Base-by-base conservation (phyloP, 2,888 invertebrate genomes). In the Isotomurus palustris region DNA sequence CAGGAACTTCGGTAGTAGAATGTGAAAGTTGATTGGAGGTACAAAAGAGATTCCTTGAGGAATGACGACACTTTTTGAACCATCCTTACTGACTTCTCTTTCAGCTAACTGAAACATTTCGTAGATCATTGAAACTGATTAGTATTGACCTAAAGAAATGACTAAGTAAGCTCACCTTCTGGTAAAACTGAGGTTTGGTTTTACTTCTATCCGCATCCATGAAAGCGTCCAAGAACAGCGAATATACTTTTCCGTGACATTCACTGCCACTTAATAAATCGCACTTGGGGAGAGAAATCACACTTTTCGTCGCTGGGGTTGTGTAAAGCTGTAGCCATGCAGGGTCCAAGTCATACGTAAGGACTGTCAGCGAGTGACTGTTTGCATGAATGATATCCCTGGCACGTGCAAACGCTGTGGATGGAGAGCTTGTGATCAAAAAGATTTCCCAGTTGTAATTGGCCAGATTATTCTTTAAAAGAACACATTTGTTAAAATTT, bases 241-340 rank as follows among this genome's bases (percentile, higher is more conserved):
- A 3, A 6, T 10, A 24, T 2, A 17, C 3, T 10, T 36, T 36
- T 17, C 38, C 6, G 25, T 14, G 40, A 17, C 25, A 36, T 14
- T n/a, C 38, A 35, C n/a, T 38, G 17, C 53, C 54, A 14, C 53
- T 49, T 21, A 61, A 28, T 10, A 51, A 10, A 53, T 58, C 41
- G 2, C 67, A 67, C 17, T 36, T 14, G 0, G 69, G 67, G 3
- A 68, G 17, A 10, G 41, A 47, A 6, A 67, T 28, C 8, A 70
- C 45, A 21, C 54, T 58, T 28, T 52, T 52, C 2, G 66, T 65
- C 53, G 67, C 64, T 19, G 59, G 51, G 21, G 63, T 62, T 1
- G 50, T 40, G 32, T 67, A 62, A 56, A 65, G 63, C 24, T 51
- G 24, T 6, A 68, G 53, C 69, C 69, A 70, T 1, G 53, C 58